These are phyloP conservation scores for Leiothrix lutea DNA, from an alignment of 2,113 vertebrate species.

Conservation along the genomic window DNA sequence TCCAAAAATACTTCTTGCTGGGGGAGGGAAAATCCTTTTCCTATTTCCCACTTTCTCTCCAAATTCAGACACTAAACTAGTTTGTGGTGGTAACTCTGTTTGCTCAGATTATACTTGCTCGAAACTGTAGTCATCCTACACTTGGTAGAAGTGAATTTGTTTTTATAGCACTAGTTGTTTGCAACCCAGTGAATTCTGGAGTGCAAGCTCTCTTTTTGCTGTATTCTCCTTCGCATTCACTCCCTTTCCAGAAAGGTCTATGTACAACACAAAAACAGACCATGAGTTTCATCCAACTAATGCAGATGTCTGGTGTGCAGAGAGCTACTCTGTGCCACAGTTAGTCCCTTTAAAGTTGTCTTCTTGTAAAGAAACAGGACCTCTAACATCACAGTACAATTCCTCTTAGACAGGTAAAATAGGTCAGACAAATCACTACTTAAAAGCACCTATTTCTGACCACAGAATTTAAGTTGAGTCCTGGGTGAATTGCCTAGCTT, in stretches of 20 bases:
- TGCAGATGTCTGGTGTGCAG: background rate
- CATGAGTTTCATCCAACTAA: background rate
- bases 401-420: conserved; percentile 6
- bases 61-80: background rate
- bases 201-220: background rate
- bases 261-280: background rate
- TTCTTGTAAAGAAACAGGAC: background rate
- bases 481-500: background rate
- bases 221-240: background rate
- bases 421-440: background rate
- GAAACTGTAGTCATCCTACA: background rate
- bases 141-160: background rate
- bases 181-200: background rate
- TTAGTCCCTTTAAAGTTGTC: background rate
- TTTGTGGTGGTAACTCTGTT: background rate
- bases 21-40: background rate
- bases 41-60: background rate
- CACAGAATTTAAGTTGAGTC: background rate
- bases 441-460: background rate
- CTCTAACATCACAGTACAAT: background rate
- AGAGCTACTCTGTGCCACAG: background rate
- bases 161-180: background rate
- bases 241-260: background rate
- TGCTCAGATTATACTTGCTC: background rate
- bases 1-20: background rate